Evolutionary conservation across 2,113 vertebrate species (phyloP), one percentile per base, ranked within the genome.

Genomic region (Limnothrissa miodon): DNA sequence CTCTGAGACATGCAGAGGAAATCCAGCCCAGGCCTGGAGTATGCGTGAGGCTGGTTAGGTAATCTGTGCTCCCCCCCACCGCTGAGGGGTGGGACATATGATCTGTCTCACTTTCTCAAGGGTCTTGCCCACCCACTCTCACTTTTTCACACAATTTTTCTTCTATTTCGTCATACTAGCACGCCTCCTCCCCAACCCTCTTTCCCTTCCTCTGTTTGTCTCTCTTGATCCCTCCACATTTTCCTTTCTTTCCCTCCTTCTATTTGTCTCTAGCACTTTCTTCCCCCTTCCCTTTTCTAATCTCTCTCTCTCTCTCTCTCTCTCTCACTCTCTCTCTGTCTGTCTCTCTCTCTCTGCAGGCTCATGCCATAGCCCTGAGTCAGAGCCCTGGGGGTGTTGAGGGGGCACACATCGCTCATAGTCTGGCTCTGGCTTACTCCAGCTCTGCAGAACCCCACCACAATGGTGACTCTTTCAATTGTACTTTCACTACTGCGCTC

Each of bases 331-430:
- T 15, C 62, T 9, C 29, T 11, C 62, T 66, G 19, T 45, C 80
- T 79, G 29, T 53, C 70, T 87, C 53, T 81, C 25, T 70, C 51
- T 74, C 66, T 44, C 13, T 79, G 79, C 88, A 95, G 94, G 94
- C 94, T n/a, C 92, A 94, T 91, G 85, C 90, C 92, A 93, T 94
- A 81, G 78, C 92, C 44, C 80, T 94, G 93, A 93, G 91, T 90
- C 90, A 91, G 85, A 81, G 84, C 70, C 86, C 90, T 1, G 87
- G 84, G 79, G 91, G 91, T 21, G 85, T 90, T 45, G 93, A 95
- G 81, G 92, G 87, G 39, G 93, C 91, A 3, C 88, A 84, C 66
- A 92, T 95, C 21, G 91, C 93, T 79, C 92, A 90, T 88, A 91
- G 88, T 29, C 79, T 95, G 6, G 93, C 95, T 80, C 88, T 87